These are phyloP conservation scores for Poecilus cupreus DNA, from an alignment of 2,888 invertebrate species.

Conservation along the genomic window DNA sequence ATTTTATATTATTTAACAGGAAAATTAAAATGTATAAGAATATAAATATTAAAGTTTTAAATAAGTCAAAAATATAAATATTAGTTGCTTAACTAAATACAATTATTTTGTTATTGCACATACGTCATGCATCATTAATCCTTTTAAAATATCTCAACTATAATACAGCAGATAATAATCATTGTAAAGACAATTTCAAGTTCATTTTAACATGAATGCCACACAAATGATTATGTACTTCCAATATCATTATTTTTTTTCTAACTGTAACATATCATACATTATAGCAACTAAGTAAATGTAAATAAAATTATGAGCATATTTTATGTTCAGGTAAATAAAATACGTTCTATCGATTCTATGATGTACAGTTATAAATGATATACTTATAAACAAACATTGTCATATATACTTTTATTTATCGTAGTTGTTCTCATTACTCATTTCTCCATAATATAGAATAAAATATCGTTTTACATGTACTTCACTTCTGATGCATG, in stretches of 20 bases:
- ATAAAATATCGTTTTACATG: conserved; percentile 17
- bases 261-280: conserved; percentile 8
- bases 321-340: conserved; percentile 1
- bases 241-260: conserved; percentile 13
- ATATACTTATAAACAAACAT: conserved; percentile 6
- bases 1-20: no score
- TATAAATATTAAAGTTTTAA: no score
- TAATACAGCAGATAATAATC: no score
- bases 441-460: neutral
- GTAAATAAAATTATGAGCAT: conserved; percentile 37
- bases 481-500: conserved; percentile 13
- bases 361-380: conserved; percentile 19
- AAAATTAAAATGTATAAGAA: no score
- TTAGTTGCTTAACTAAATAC: no score
- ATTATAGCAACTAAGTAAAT: conserved; percentile 14
- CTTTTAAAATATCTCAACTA: no score
- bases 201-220: neutral
- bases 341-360: conserved; percentile 10
- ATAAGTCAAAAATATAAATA: no score
- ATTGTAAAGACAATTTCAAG: neutral
- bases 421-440: neutral
- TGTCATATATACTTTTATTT: conserved; percentile 16
- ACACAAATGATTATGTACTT: conserved; percentile 10
- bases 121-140: no score
- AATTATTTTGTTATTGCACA: no score